Conservation (phyloP, 1,140 invertebrate genomes). For the Drosophila willistoni region DNA sequence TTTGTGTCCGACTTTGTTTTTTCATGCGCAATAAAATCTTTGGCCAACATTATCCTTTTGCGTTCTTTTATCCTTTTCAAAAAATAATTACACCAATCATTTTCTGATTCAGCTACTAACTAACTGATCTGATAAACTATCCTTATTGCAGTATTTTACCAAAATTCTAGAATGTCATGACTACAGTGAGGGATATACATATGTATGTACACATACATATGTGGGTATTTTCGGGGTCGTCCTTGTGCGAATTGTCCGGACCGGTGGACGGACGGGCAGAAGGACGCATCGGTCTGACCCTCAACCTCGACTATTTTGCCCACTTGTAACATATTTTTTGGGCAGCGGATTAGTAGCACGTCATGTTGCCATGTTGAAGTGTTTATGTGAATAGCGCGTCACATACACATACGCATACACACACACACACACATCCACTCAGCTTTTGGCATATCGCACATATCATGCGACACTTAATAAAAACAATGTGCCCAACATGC, state of each 20-base stretch:
- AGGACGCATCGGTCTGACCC: conserved; percentile 1
- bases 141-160: too few relatives aligned
- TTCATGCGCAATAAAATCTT: too few relatives aligned
- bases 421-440: conserved; percentile 19
- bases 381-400: conserved; percentile 71
- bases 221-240: neutral
- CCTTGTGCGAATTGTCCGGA: conserved; percentile 6
- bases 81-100: too few relatives aligned
- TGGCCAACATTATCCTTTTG: too few relatives aligned
- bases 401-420: conserved; percentile 20
- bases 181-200: neutral
- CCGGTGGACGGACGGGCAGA: neutral
- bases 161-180: neutral
- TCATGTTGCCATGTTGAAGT: conserved; percentile 82
- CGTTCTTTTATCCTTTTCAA: too few relatives aligned
- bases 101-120: too few relatives aligned
- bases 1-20: too few relatives aligned
- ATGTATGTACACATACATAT: too few relatives aligned
- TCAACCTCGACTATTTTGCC: conserved; percentile 49
- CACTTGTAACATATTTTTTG: conserved; percentile 81
- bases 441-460: conserved; percentile 54
- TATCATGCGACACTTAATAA: conserved; percentile 83
- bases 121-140: too few relatives aligned
- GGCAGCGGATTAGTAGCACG: conserved; percentile 79
- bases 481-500: conserved; percentile 82